A percentile compares a stretch with the other conserved stretches of the same genome.
Conservation (phyloP, 1,140 invertebrate species). For the Metaphire vulgaris region DNA sequence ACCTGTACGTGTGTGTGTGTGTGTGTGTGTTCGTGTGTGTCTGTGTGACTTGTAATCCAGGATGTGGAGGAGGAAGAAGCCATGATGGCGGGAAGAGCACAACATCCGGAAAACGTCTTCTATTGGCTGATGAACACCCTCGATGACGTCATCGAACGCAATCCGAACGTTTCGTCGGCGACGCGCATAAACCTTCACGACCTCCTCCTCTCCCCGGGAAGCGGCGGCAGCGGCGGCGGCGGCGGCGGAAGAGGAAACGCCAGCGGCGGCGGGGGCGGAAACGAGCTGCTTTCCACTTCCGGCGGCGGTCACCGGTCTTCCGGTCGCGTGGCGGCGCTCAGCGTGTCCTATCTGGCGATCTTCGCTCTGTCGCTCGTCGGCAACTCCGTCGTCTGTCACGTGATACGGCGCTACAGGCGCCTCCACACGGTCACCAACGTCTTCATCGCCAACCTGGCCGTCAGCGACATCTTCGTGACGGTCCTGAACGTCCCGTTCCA, state of each 20-base stretch:
- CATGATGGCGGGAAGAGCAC: background rate
- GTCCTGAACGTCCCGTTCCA: constrained; percentile 48
- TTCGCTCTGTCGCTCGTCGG: constrained; percentile 57
- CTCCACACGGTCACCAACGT: constrained; percentile 98
- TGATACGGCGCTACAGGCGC: constrained; percentile 76
- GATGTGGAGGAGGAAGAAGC: too few species aligned
- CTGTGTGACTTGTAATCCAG: background rate
- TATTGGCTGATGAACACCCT: background rate
- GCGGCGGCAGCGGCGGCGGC: background rate
- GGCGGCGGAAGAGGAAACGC: background rate
- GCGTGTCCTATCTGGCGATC: constrained; percentile 47
- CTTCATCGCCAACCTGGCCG: constrained; percentile 90
- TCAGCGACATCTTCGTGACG: constrained; percentile 89
- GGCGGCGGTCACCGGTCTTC: background rate
- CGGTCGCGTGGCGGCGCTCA: constrained; percentile 30
- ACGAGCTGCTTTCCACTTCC: background rate
- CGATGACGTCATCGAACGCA: background rate
- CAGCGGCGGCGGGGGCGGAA: too few species aligned
- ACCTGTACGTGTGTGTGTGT: too few species aligned
- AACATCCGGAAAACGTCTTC: background rate
- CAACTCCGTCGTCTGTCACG: constrained; percentile 76
- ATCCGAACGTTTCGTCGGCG: background rate
- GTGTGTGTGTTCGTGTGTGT: background rate
- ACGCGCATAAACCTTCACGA: background rate
- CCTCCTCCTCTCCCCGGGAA: background rate